Conservation (phyloP, 2,113 vertebrate species). For the Podarcis muralis region DNA sequence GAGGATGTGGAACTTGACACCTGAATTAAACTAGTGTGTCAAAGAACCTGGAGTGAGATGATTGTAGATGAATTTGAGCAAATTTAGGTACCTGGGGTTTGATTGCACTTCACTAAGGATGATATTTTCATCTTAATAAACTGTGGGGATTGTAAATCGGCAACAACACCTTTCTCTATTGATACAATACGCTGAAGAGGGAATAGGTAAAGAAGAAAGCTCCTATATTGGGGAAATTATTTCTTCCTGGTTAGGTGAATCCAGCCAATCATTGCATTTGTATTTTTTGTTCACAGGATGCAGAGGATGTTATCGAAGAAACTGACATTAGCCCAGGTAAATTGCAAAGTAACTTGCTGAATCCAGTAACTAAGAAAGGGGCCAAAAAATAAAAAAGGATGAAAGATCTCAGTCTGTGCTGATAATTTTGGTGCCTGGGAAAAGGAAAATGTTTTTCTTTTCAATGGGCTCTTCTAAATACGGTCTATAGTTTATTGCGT, state of each 20-base stretch:
- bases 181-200: background rate
- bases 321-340: slow-evolving; percentile 35
- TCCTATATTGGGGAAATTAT: background rate
- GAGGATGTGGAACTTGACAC: background rate
- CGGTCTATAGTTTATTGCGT: background rate
- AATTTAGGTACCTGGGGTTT: background rate
- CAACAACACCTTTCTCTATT: background rate
- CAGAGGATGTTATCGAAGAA: slow-evolving; percentile 51
- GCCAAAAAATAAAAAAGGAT: background rate
- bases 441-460: background rate
- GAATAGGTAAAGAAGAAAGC: background rate
- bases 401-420: background rate
- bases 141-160: background rate
- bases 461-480: background rate
- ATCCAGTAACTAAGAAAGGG: background rate
- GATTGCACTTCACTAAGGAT: background rate
- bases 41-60: background rate
- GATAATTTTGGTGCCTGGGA: background rate
- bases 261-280: background rate
- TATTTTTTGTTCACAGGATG: slow-evolving; percentile 54
- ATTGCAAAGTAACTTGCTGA: background rate
- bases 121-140: background rate
- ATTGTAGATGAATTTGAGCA: background rate
- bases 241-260: background rate
- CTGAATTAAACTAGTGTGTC: background rate